Percentiles rank a stretch among this genome's conserved stretches.
Evolutionary conservation across 2,797 vertebrate genomes (phyloP).

Genomic region (Phrynocephalus forsythii): DNA sequence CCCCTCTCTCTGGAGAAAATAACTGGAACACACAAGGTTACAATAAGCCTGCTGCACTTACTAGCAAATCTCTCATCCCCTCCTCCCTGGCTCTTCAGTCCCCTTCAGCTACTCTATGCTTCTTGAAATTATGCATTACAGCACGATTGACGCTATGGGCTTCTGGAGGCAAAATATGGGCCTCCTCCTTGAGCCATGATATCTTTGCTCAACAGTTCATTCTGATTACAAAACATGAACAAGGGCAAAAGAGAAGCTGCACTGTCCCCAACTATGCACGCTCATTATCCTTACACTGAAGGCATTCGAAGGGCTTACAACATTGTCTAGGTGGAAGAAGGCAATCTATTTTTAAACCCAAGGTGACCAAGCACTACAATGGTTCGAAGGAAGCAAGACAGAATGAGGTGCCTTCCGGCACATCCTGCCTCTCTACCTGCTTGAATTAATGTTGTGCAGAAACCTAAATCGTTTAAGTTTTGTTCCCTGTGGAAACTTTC

Average conservation of each 20-base stretch:
- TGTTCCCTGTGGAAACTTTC: background rate
- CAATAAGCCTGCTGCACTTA: background rate
- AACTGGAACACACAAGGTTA: background rate
- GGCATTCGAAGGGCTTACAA: background rate
- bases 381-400: background rate
- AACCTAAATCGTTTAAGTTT: background rate
- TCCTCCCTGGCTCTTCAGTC: background rate
- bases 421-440: background rate
- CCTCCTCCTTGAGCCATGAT: background rate
- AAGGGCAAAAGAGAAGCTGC: background rate
- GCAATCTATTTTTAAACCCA: background rate
- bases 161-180: background rate
- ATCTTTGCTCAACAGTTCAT: background rate
- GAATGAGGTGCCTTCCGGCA: background rate
- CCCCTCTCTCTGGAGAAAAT: background rate
- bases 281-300: background rate
- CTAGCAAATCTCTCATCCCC: background rate
- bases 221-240: background rate
- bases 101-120: background rate
- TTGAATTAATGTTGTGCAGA: background rate
- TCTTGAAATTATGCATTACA: background rate
- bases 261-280: background rate
- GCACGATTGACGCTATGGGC: background rate
- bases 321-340: background rate
- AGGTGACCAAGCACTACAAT: background rate